These are phyloP conservation scores for Erpornis zantholeuca DNA, from an alignment of 2,113 vertebrate species.

Conservation along the genomic window DNA sequence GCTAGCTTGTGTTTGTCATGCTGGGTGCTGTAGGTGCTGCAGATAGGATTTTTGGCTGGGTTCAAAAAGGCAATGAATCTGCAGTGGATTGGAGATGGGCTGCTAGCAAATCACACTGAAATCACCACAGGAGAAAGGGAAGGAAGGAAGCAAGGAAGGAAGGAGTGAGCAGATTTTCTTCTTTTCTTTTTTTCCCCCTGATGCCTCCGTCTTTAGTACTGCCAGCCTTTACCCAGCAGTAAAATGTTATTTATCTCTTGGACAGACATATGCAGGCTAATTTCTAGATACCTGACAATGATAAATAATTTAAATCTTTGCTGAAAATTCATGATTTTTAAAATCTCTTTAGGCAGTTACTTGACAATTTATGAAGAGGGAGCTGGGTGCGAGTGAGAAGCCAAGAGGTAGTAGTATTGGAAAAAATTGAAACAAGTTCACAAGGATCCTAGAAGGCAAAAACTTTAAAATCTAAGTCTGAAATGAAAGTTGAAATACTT, in stretches of 20 bases:
- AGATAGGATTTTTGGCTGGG: neutral
- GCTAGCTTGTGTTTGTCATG: neutral
- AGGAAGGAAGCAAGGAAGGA: neutral
- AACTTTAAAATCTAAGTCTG: neutral
- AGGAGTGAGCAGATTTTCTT: neutral
- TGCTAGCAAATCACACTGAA: neutral
- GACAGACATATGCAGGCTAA: neutral
- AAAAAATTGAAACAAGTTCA: neutral
- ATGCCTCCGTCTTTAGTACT: neutral
- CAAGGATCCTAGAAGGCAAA: neutral
- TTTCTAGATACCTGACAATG: neutral
- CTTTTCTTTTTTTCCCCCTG: accelerated
- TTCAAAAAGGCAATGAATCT: neutral
- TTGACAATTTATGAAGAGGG: neutral
- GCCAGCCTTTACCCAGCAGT: neutral
- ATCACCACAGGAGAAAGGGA: neutral
- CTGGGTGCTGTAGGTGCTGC: neutral
- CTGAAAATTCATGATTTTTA: neutral
- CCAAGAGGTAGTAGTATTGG: neutral
- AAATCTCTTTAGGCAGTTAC: neutral
- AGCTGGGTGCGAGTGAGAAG: neutral
- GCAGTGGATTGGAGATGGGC: neutral
- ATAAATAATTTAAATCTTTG: neutral
- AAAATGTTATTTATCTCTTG: neutral
- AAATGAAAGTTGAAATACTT: neutral